Conservation (phyloP, 2,797 vertebrate genomes). For the Hyperoplus lanceolatus region DNA sequence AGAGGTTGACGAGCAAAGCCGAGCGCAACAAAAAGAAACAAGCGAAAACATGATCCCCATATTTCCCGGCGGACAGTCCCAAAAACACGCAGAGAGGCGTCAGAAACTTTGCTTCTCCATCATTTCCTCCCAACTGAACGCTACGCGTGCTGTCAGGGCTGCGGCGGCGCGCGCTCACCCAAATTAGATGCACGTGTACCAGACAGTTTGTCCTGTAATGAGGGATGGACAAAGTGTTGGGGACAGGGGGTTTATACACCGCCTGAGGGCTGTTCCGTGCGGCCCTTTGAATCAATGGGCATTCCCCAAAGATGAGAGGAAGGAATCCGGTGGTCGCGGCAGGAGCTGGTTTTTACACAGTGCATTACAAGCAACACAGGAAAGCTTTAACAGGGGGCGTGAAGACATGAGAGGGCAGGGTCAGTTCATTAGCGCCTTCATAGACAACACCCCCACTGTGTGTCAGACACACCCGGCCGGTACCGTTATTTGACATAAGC, state of each 20-base stretch:
- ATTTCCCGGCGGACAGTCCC: constrained; percentile 40
- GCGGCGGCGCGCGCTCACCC: constrained; percentile 9
- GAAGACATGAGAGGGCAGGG: constrained; percentile 29
- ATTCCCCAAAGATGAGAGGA: constrained; percentile 53
- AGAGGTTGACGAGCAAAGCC: not conserved
- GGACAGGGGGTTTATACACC: not conserved
- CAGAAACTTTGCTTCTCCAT: constrained; percentile 71
- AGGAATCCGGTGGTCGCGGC: constrained; percentile 40
- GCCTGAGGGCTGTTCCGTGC: constrained; percentile 32
- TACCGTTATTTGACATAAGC: too few relatives aligned
- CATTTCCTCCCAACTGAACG: constrained; percentile 70
- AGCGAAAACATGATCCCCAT: constrained; percentile 1
- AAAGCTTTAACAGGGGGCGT: constrained; percentile 52
- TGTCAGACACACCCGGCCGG: not conserved
- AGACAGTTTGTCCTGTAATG: constrained; percentile 3
- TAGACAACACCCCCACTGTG: constrained; percentile 17
- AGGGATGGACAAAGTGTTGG: not conserved
- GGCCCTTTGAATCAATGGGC: constrained; percentile 4
- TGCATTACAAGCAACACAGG: constrained; percentile 51
- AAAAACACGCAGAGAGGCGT: constrained; percentile 48
- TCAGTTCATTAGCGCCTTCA: constrained; percentile 51
- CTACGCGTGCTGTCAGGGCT: constrained; percentile 38
- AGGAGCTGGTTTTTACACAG: constrained; percentile 53
- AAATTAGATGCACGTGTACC: constrained; percentile 77
- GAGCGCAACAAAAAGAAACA: not conserved